Conservation (phyloP, 2,113 vertebrate species). For the Felis catus region F.catus_Fca126_mat1.0 CM031412.1:13742001-13742500, state of each 20-base stretch:
- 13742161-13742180: slow-evolving; percentile 59
- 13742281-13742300: slow-evolving; percentile 59
- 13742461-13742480: background rate
- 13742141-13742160: slow-evolving; percentile 1
- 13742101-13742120: background rate
- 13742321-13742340: slow-evolving; percentile 38
- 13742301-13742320: slow-evolving; percentile 58
- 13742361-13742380: background rate
- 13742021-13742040: background rate
- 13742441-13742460: background rate
- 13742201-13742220: slow-evolving; percentile 73
- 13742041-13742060: background rate
- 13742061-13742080: background rate
- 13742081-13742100: background rate
- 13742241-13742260: slow-evolving; percentile 72
- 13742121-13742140: slow-evolving; percentile 56
- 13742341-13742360: background rate
- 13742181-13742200: slow-evolving; percentile 76
- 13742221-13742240: slow-evolving; percentile 56
- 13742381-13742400: background rate
- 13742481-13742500: background rate
- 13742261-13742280: slow-evolving; percentile 69
- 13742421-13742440: background rate
- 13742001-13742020: background rate
- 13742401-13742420: background rate